These are phyloP conservation scores for Drosophila anomalata DNA, from an alignment of 2,888 invertebrate species.

Conservation along the genomic window DNA sequence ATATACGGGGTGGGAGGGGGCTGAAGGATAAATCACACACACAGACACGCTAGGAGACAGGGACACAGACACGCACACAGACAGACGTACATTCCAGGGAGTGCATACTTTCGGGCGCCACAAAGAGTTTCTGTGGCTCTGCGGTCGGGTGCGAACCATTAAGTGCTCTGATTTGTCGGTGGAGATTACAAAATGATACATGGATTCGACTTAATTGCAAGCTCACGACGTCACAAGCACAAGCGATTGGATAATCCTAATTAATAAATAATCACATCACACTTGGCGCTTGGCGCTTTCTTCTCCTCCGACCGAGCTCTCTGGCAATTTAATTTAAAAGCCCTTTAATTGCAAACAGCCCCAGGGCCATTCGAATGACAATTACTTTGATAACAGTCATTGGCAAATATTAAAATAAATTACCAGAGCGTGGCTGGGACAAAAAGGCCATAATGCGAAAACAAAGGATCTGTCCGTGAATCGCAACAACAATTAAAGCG, in stretches of 20 bases:
- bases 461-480: constrained; percentile 7
- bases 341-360: not conserved
- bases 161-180: constrained; percentile 41
- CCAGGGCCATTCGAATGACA: not conserved
- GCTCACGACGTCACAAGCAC: not conserved
- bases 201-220: constrained; percentile 40
- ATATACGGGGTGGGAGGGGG: not conserved
- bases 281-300: not conserved
- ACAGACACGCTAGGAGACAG: constrained; percentile 25
- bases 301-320: not conserved
- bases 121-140: constrained; percentile 18
- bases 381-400: constrained; percentile 1
- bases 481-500: constrained; percentile 24
- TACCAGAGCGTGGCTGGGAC: not conserved
- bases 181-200: constrained; percentile 51
- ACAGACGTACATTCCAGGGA: constrained; percentile 3
- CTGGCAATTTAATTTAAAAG: not conserved
- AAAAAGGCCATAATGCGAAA: not conserved
- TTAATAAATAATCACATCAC: not conserved
- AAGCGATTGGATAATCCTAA: not conserved
- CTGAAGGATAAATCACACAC: constrained; percentile 43
- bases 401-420: not conserved
- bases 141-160: constrained; percentile 27
- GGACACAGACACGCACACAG: constrained; percentile 2
- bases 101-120: constrained; percentile 28